Evolutionary conservation across 2,888 invertebrate species (phyloP).

Genomic region (Philhelius pedissequus): DNA sequence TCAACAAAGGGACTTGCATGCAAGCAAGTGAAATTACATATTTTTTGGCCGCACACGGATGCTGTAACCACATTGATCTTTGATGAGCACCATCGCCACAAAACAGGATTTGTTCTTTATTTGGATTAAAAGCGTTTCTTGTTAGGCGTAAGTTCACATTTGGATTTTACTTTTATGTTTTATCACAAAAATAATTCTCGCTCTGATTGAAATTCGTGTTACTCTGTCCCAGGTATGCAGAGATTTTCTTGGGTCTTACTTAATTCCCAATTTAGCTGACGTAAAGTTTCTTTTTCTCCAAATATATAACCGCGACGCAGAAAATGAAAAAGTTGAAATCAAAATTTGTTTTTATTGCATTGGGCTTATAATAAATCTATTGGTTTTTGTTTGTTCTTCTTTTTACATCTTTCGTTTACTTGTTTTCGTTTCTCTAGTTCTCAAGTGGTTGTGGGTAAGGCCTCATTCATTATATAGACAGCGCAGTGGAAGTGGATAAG

Average conservation of each 20-base stretch:
- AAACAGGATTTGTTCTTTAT: background rate
- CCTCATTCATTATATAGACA: background rate
- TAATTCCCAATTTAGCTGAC: background rate
- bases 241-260: background rate
- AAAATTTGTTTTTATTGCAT: background rate
- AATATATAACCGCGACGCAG: background rate
- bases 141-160: background rate
- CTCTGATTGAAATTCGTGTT: background rate
- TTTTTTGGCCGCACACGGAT: background rate
- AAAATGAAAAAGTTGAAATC: background rate
- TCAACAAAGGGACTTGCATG: background rate
- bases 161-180: background rate
- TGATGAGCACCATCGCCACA: background rate
- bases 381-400: background rate
- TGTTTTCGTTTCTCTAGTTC: background rate
- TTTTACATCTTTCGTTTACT: background rate
- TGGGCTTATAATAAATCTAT: background rate
- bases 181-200: background rate
- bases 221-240: background rate
- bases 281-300: background rate
- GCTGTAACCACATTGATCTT: conserved; percentile 3
- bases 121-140: conserved; percentile 6
- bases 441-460: background rate
- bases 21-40: background rate
- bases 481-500: background rate